Evolutionary conservation across 2,888 invertebrate species (phyloP).

Genomic region (Temnothorax unifasciatus): DNA sequence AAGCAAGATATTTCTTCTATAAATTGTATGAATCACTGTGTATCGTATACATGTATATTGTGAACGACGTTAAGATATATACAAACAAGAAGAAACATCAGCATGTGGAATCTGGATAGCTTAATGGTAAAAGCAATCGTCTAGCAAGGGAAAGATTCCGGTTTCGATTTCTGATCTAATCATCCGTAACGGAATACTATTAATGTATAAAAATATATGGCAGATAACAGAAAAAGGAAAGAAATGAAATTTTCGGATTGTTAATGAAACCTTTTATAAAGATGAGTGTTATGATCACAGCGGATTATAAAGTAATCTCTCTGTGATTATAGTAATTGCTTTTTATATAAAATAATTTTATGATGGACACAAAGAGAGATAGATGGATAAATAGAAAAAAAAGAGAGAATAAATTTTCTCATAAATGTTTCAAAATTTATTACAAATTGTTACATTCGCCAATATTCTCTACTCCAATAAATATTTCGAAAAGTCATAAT

Average conservation of each 20-base stretch:
- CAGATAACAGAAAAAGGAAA: background rate
- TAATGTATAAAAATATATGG: conserved; percentile 1
- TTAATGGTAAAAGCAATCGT: conserved; percentile 19
- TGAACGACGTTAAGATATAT: background rate
- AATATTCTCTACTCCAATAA: background rate
- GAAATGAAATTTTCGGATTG: background rate
- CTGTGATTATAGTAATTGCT: background rate
- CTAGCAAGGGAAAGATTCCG: background rate
- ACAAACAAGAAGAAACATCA: background rate
- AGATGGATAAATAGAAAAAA: background rate
- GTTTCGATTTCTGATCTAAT: background rate
- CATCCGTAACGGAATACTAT: background rate
- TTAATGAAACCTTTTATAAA: background rate
- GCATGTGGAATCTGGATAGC: too few species aligned
- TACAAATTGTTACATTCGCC: background rate
- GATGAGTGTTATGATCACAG: background rate
- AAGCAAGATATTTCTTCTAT: background rate
- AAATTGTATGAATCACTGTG: background rate
- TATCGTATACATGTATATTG: background rate
- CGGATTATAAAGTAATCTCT: background rate
- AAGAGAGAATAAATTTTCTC: background rate
- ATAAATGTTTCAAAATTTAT: background rate
- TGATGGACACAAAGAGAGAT: too few species aligned
- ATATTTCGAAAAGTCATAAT: background rate
- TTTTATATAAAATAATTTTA: background rate